phyloP scores from a whole-genome alignment of 2,797 vertebrate species.

The Phataginus tricuspis region DNA sequence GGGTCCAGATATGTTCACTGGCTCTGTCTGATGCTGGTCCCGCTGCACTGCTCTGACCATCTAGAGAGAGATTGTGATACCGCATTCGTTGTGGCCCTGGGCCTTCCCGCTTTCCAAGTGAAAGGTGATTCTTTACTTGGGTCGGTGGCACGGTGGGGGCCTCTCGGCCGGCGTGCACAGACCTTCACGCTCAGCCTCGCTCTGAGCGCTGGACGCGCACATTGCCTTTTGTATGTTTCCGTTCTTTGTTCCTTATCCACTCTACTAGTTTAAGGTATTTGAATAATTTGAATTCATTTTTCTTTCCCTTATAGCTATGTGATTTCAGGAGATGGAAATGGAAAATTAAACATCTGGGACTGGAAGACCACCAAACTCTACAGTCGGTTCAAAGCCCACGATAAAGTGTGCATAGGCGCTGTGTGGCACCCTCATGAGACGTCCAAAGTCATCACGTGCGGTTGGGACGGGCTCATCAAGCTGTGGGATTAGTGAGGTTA shows the following conservation, averaged over 20 bases:
- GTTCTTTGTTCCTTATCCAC: background rate
- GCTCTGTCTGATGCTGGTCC: background rate
- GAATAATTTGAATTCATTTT: constrained; percentile 63
- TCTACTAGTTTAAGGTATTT: background rate
- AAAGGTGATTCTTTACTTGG: background rate
- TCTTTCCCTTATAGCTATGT: constrained; percentile 91
- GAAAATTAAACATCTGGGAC: constrained; percentile 99
- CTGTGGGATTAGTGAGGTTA: constrained; percentile 93
- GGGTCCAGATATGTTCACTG: background rate
- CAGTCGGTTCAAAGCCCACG: constrained; percentile 97
- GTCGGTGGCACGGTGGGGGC: background rate
- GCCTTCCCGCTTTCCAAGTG: background rate
- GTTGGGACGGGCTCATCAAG: constrained; percentile 99
- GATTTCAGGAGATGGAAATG: constrained; percentile 98
- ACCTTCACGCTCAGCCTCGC: background rate
- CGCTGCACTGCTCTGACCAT: background rate
- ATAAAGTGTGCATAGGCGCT: constrained; percentile 98
- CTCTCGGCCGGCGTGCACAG: background rate
- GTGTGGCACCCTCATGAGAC: constrained; percentile 99
- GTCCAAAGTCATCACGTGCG: constrained; percentile 98
- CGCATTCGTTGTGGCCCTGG: background rate
- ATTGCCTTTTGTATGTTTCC: background rate
- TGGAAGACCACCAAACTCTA: constrained; percentile 99
- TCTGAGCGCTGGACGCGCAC: background rate
- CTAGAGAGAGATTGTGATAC: background rate